Evolutionary conservation across 2,113 vertebrate genomes (phyloP).

Genomic region (Muscicapa adusta): DNA sequence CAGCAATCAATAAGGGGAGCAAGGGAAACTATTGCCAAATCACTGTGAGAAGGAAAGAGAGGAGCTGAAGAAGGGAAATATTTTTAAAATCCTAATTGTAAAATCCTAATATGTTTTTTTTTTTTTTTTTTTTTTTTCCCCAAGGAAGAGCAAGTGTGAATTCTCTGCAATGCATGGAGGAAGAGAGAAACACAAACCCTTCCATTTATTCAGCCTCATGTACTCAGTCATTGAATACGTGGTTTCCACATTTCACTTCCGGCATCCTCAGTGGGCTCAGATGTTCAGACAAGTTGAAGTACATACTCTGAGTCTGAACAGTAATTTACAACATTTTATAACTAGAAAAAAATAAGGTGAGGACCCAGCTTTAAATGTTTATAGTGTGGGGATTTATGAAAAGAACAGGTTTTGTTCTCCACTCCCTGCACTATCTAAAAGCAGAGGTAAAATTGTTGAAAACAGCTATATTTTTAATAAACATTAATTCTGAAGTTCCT

Average conservation of each 20-base stretch:
- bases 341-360: not conserved
- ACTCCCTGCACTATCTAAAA: not conserved
- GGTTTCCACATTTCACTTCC: not conserved
- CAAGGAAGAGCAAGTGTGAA: not conserved
- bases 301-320: not conserved
- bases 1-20: not conserved
- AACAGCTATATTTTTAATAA: not conserved
- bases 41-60: not conserved
- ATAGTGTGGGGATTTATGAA: not conserved
- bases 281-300: not conserved
- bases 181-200: not conserved
- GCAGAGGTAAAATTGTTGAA: not conserved
- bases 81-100: not conserved
- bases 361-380: not conserved
- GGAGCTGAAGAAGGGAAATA: not conserved
- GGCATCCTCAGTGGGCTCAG: not conserved
- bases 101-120: not conserved
- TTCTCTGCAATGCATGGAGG: rapidly evolving
- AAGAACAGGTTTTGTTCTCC: not conserved
- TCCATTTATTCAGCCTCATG: not conserved
- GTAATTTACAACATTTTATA: not conserved
- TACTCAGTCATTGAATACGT: not conserved
- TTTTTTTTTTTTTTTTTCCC: not conserved
- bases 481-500: not conserved
- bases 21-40: not conserved